Evolutionary conservation across 2,888 invertebrate genomes (phyloP), one percentile per base, ranked within the genome.

Genomic region (Leucophenga montana): DNA sequence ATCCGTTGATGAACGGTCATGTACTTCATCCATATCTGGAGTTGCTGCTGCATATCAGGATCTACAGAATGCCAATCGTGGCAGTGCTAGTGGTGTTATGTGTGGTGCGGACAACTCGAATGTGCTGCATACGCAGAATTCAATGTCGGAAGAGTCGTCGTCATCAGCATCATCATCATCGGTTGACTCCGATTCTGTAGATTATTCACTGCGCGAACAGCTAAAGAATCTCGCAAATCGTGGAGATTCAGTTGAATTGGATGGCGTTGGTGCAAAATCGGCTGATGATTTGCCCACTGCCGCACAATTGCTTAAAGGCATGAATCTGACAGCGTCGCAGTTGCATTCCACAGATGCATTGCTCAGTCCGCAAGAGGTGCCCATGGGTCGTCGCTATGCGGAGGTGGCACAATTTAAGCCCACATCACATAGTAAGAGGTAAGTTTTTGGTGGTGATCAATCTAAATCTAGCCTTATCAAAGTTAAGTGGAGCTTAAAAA

Each of bases 331-430:
- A 22, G 44, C 69, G 67, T 13, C 46, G 57, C 13, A 44, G 44
- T 20, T 68, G 73, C 22, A 77, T 9, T 71, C 75, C 14, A 85
- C 83, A 59, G 88, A 88, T 78, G 81, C 86, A 1, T 73, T 89
- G 70, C 77, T 89, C 57, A 89, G 89, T 80, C 89, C 89, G 11
- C 88, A 88, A 77, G 89, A 89, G 77, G 89, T 78, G 73, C 89
- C 89, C n/a, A 83, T 89, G 80, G 89, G 88, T 18, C 79, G 89
- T 61, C 86, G 89, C 0, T 89, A 89, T 74, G 89, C 88, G 67
- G 89, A 89, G 77, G 89, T 89, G 74, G 78, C 88, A 31, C 89
- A 89, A 72, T 89, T 88, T 77, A 89, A 89, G 77, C 77, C 78
- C 53, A 16, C 53, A 53, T 53, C 53, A 53, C 16, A 8, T 6